Conservation (phyloP, 2,888 invertebrate genomes). For the Trachelus iudaicus region DNA sequence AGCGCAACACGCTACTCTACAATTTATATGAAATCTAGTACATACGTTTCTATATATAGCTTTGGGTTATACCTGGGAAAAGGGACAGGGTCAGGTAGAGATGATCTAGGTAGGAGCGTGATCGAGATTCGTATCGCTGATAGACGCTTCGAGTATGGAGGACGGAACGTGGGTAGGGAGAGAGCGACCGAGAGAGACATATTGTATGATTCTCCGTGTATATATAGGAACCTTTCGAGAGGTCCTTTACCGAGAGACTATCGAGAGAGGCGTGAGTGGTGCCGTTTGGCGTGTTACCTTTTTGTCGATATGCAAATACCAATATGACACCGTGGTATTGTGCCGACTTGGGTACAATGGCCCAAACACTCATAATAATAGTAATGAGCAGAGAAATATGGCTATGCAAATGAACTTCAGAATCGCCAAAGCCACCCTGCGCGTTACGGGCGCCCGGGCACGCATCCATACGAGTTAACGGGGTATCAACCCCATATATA, state of each 20-base stretch:
- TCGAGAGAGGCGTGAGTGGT: constrained; percentile 58
- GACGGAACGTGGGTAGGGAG: background rate
- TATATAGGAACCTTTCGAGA: background rate
- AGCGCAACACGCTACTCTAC: background rate
- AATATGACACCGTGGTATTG: constrained; percentile 36
- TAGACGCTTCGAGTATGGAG: background rate
- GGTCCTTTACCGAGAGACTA: constrained; percentile 11
- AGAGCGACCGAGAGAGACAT: background rate
- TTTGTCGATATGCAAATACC: constrained; percentile 61
- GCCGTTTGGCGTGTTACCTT: constrained; percentile 34
- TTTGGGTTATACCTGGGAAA: background rate
- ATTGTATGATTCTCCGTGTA: no score
- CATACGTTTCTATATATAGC: background rate
- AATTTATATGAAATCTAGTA: background rate
- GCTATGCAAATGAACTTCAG: constrained; percentile 46
- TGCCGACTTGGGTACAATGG: constrained; percentile 36
- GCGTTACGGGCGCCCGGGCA: constrained; percentile 3
- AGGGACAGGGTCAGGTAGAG: background rate
- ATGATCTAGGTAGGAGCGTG: background rate
- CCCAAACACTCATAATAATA: constrained; percentile 53
- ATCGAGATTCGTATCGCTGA: background rate
- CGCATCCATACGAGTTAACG: background rate
- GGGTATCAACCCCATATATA: background rate
- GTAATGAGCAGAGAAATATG: constrained; percentile 63
- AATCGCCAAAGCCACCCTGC: constrained; percentile 1